phyloP scores from a whole-genome alignment of 1,140 invertebrate genomes.

The Antheraea pernyi region DNA sequence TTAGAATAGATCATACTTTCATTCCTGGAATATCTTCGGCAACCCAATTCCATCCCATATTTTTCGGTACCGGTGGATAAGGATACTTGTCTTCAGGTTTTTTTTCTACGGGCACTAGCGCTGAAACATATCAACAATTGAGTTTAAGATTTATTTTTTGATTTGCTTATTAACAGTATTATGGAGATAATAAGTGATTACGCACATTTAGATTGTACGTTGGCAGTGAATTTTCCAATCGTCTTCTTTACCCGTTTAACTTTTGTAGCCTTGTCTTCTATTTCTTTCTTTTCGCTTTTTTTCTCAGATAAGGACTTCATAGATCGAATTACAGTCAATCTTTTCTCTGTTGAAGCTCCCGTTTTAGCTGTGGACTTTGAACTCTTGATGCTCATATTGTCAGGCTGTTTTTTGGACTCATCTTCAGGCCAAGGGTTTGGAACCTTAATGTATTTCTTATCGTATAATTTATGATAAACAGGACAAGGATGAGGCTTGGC shows the following conservation, averaged over 20 bases:
- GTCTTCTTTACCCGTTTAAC: constrained; percentile 42
- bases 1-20: constrained; percentile 40
- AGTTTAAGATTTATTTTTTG: not conserved
- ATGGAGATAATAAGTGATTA: constrained; percentile 25
- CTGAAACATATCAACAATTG: constrained; percentile 17
- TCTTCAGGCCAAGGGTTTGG: constrained; percentile 58
- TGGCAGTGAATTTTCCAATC: constrained; percentile 58
- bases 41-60: constrained; percentile 70
- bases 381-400: constrained; percentile 46
- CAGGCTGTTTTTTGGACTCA: constrained; percentile 28
- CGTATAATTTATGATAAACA: constrained; percentile 66
- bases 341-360: not conserved
- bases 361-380: constrained; percentile 26
- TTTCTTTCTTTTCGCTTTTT: constrained; percentile 29
- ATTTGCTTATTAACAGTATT: not conserved
- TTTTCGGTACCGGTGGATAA: constrained; percentile 57
- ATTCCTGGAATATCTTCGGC: constrained; percentile 66
- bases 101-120: constrained; percentile 32
- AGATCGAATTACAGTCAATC: constrained; percentile 29
- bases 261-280: constrained; percentile 38
- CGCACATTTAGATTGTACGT: constrained; percentile 42
- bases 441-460: constrained; percentile 57
- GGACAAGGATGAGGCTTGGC: constrained; percentile 68
- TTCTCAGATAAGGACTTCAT: constrained; percentile 32
- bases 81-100: constrained; percentile 48